Evolutionary conservation across 1,140 invertebrate genomes (phyloP).

Genomic region (Melitaea cinxia): DNA sequence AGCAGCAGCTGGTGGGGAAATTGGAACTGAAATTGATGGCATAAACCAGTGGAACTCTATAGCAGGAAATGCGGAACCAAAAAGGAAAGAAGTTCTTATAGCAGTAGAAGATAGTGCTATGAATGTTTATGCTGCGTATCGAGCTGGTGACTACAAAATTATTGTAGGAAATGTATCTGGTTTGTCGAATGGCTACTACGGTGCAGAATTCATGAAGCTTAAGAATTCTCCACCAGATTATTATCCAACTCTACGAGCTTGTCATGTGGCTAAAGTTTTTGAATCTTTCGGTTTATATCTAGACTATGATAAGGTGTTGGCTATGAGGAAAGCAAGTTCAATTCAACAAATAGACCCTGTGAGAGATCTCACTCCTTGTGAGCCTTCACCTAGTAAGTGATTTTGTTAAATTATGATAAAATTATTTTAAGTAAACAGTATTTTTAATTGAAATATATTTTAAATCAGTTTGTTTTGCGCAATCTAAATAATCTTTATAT

Average conservation of each 20-base stretch:
- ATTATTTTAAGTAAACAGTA: no score
- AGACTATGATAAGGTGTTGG: slow-evolving; percentile 48
- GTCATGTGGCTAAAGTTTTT: slow-evolving; percentile 54
- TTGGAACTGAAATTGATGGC: slow-evolving; percentile 83
- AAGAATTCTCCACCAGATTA: slow-evolving; percentile 59
- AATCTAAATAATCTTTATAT: background rate
- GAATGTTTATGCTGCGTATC: slow-evolving; percentile 62
- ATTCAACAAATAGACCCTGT: slow-evolving; percentile 51
- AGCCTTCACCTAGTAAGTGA: slow-evolving; percentile 64
- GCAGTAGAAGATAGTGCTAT: slow-evolving; percentile 51
- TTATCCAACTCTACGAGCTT: slow-evolving; percentile 48
- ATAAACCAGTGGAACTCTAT: slow-evolving; percentile 87
- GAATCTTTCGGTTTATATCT: slow-evolving; percentile 53
- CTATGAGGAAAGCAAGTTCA: slow-evolving; percentile 46
- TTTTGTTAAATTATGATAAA: background rate
- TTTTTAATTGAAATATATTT: background rate
- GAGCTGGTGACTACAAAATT: slow-evolving; percentile 71
- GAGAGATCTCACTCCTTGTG: slow-evolving; percentile 53
- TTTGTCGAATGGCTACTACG: slow-evolving; percentile 63
- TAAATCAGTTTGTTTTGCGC: background rate
- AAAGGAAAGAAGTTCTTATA: slow-evolving; percentile 84
- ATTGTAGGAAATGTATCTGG: slow-evolving; percentile 70
- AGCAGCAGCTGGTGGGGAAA: slow-evolving; percentile 55
- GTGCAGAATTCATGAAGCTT: slow-evolving; percentile 54
- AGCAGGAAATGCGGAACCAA: slow-evolving; percentile 80